phyloP scores from a whole-genome alignment of 2,113 vertebrate genomes.

The Antechinus stuartii region DNA sequence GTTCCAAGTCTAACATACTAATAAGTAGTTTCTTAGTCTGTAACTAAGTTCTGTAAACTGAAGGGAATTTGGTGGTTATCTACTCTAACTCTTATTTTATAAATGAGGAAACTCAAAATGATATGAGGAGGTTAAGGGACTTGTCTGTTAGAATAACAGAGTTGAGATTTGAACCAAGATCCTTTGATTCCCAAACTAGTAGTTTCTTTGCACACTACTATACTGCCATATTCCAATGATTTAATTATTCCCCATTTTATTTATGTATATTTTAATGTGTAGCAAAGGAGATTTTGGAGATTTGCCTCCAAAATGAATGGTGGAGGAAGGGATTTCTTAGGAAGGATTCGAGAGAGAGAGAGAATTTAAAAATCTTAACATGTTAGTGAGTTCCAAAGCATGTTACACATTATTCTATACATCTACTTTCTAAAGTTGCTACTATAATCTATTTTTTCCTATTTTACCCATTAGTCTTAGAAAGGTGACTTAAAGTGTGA shows the following conservation, averaged over 20 bases:
- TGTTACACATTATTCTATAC: slow-evolving; percentile 32
- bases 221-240: neutral
- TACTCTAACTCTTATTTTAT: neutral
- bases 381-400: slow-evolving; percentile 52
- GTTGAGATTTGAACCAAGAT: neutral
- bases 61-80: neutral
- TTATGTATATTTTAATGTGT: slow-evolving; percentile 8
- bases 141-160: neutral
- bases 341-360: slow-evolving; percentile 57
- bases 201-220: neutral
- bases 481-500: slow-evolving; percentile 43
- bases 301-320: slow-evolving; percentile 52
- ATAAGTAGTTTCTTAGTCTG: neutral
- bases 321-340: slow-evolving; percentile 56
- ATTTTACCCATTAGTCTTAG: slow-evolving; percentile 49
- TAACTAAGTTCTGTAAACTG: neutral
- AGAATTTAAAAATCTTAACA: slow-evolving; percentile 45
- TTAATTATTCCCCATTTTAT: slow-evolving; percentile 1
- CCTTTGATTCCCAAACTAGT: neutral
- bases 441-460: slow-evolving; percentile 9
- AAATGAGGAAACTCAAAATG: neutral
- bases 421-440: slow-evolving; percentile 51
- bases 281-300: neutral
- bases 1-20: neutral
- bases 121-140: neutral